phyloP scores from a whole-genome alignment of 35 echinoderm and acorn worm species.

The Apostichopus japonicus region DNA sequence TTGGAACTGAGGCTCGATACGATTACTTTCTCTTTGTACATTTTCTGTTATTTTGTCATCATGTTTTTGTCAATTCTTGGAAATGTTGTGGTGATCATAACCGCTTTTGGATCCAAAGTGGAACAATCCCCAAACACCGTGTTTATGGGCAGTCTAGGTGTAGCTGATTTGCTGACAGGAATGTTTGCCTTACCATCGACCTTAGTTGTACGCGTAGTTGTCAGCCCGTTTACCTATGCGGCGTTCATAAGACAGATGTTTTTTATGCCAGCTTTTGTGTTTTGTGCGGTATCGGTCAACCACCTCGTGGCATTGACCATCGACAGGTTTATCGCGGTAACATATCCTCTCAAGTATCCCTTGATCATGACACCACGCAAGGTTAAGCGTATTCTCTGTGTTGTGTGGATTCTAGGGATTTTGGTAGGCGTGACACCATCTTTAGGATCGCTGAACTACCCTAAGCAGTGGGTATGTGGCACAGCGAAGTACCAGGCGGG shows the following conservation, averaged over 20 bases:
- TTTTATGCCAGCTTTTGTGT: neutral
- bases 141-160: neutral
- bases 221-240: neutral
- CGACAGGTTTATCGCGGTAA: constrained; percentile 26
- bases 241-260: neutral
- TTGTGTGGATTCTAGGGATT: neutral
- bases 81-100: constrained; percentile 7
- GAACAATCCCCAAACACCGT: neutral
- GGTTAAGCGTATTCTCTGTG: neutral
- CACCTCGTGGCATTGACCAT: constrained; percentile 19
- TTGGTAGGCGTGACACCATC: neutral
- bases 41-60: constrained; percentile 5
- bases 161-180: constrained; percentile 11
- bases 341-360: constrained; percentile 1
- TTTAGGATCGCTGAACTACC: neutral
- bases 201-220: neutral
- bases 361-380: constrained; percentile 27
- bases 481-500: constrained; percentile 6
- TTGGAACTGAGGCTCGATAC: constrained; percentile 1
- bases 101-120: neutral
- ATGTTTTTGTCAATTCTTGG: neutral
- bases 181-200: neutral
- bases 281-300: neutral
- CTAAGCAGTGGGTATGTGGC: constrained; percentile 32
- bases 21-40: neutral